These are phyloP conservation scores for Araneus ventricosus DNA, from an alignment of 1,140 invertebrate genomes.

Conservation along the genomic window DNA sequence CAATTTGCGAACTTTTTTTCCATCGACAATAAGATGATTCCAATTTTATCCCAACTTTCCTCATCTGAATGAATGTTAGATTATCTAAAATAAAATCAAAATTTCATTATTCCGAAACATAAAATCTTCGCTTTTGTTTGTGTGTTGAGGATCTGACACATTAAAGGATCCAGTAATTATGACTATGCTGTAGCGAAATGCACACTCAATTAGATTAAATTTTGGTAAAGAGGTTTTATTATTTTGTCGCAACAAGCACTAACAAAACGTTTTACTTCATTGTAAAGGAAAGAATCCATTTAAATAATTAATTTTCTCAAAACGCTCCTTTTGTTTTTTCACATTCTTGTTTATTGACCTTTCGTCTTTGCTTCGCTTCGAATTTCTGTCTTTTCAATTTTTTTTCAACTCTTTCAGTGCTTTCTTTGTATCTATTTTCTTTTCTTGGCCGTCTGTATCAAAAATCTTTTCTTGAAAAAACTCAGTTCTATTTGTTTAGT, in stretches of 20 bases:
- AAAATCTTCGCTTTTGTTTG: too few relatives aligned
- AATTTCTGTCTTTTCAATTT: not conserved
- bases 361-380: not conserved
- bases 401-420: not conserved
- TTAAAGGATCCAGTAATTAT: too few relatives aligned
- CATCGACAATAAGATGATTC: too few relatives aligned
- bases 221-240: not conserved
- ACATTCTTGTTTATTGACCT: not conserved
- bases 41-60: too few relatives aligned
- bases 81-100: too few relatives aligned
- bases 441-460: not conserved
- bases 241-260: not conserved
- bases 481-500: not conserved
- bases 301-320: slow-evolving; percentile 21
- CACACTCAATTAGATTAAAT: not conserved
- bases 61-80: too few relatives aligned
- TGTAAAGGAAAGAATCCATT: not conserved
- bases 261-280: not conserved
- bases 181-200: not conserved
- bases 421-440: not conserved
- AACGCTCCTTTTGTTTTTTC: not conserved
- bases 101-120: too few relatives aligned
- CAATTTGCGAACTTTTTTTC: too few relatives aligned
- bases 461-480: not conserved
- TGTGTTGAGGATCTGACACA: too few relatives aligned